These are phyloP conservation scores for Acronicta psi DNA, from an alignment of 2,888 invertebrate genomes.

Conservation along the genomic window DNA sequence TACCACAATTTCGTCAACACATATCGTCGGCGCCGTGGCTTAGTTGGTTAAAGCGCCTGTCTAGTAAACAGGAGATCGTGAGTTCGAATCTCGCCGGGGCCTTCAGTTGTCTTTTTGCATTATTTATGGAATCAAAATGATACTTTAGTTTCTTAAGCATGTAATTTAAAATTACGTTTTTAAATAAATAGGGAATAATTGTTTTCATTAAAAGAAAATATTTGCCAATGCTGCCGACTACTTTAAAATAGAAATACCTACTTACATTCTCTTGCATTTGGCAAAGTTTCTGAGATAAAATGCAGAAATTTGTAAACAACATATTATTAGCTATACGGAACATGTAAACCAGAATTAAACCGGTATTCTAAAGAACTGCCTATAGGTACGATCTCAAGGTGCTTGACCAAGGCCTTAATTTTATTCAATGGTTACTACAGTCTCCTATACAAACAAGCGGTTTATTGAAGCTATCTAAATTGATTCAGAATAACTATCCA, in stretches of 20 bases:
- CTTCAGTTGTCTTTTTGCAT: constrained; percentile 54
- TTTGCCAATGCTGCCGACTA: neutral
- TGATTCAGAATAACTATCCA: too few species aligned
- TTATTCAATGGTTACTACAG: too few species aligned
- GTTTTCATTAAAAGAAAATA: too few species aligned
- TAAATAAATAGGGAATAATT: too few species aligned
- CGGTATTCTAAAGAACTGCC: too few species aligned
- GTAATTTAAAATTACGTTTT: neutral
- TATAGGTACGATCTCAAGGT: too few species aligned
- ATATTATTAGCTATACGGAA: too few species aligned
- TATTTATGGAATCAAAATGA: neutral
- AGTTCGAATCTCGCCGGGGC: constrained; percentile 87
- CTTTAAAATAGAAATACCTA: constrained; percentile 10
- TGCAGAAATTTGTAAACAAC: constrained; percentile 5
- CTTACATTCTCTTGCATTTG: constrained; percentile 10
- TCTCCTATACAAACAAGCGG: too few species aligned
- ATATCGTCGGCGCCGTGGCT: constrained; percentile 79
- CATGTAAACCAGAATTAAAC: too few species aligned
- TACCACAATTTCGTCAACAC: neutral
- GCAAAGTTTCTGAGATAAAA: constrained; percentile 14
- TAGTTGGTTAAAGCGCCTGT: constrained; percentile 88
- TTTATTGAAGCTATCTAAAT: too few species aligned
- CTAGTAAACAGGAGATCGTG: constrained; percentile 87
- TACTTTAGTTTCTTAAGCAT: too few species aligned
- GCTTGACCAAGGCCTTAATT: too few species aligned